Base-by-base conservation (phyloP, 2,888 invertebrate genomes). In the Odontocerum albicorne region DNA sequence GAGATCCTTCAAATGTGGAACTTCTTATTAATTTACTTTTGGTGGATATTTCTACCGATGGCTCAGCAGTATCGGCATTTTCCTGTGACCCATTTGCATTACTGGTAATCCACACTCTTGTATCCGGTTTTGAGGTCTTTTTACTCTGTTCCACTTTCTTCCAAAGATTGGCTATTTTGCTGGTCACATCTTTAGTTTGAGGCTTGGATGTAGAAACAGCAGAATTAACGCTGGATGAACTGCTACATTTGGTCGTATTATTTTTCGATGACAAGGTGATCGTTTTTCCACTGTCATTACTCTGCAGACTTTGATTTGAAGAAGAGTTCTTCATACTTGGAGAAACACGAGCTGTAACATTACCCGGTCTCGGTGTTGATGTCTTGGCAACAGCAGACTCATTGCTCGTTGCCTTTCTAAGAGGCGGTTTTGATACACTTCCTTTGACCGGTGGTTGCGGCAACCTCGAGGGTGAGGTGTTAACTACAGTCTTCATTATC, bases 131-230 rank as follows among this genome's bases (percentile, higher is more conserved):
- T 39, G 76, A 79, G 61, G 79, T 78, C 53, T 77, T 83, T 62
- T 85, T 86, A 32, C 74, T 82, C 54, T 86, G 84, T 64, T 88
- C 88, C 1, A 88, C 88, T 67, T 82, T 86, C 65, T 87, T 90
- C 90, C 90, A 91, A 12, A 92, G 70, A 64, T 82, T 87, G 0
- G 90, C 88, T 49, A 92, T 89, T 69, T 88, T 89, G 68, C 90
- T 90, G 8, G 87, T 85, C 1, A 86, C 83, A 61, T 87, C 86
- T 70, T 85, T 84, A 21, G 68, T 61, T 46, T 66, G 49, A 12
- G 77, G 69, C 40, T 71, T 69, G 0, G 74, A 70, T 62, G 75
- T 79, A 0, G 81, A 74, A 12, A 79, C 77, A 10, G 83, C 74
- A 50, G 83, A 82, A 67, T 84, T 85, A 54, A 85, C 83, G 64